phyloP scores from a whole-genome alignment of 2,888 invertebrate species.

The Terebella lapidaria region DNA sequence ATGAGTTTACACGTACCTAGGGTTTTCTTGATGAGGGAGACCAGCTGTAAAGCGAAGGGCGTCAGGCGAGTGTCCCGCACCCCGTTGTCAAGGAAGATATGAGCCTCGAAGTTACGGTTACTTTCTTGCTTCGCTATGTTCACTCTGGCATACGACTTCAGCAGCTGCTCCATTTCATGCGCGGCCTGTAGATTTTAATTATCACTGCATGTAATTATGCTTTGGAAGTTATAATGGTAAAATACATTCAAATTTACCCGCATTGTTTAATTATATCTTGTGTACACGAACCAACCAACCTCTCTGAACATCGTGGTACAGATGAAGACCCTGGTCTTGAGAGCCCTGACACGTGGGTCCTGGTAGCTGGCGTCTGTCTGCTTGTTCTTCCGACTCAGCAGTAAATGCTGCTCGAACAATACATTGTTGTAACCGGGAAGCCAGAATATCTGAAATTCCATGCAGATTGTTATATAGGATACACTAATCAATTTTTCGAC shows the following conservation, averaged over 20 bases:
- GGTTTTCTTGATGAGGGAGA: conserved; percentile 30
- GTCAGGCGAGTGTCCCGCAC: conserved; percentile 32
- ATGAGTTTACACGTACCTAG: too few species aligned
- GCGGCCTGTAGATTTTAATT: conserved; percentile 37
- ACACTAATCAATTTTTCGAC: too few species aligned
- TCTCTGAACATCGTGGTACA: conserved; percentile 49
- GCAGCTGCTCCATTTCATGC: conserved; percentile 40
- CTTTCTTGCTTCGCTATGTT: conserved; percentile 33
- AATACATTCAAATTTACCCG: too few species aligned
- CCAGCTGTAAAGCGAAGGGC: conserved; percentile 35
- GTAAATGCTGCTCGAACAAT: conserved; percentile 34
- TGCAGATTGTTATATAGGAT: too few species aligned
- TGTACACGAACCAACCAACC: too few species aligned
- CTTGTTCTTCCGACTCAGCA: conserved; percentile 28
- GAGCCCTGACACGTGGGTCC: conserved; percentile 18
- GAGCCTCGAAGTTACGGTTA: conserved; percentile 38
- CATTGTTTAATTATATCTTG: too few species aligned
- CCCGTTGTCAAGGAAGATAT: conserved; percentile 43
- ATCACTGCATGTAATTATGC: background rate
- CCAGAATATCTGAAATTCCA: conserved; percentile 38
- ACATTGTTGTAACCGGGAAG: conserved; percentile 34
- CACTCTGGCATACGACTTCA: conserved; percentile 34
- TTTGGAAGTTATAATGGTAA: too few species aligned
- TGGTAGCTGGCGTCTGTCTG: conserved; percentile 14
- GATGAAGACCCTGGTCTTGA: conserved; percentile 33